A percentile compares a stretch with the other conserved stretches of the same genome.
phyloP scores from a whole-genome alignment of 2,113 vertebrate genomes.

The Proterorhinus semilunaris region DNA sequence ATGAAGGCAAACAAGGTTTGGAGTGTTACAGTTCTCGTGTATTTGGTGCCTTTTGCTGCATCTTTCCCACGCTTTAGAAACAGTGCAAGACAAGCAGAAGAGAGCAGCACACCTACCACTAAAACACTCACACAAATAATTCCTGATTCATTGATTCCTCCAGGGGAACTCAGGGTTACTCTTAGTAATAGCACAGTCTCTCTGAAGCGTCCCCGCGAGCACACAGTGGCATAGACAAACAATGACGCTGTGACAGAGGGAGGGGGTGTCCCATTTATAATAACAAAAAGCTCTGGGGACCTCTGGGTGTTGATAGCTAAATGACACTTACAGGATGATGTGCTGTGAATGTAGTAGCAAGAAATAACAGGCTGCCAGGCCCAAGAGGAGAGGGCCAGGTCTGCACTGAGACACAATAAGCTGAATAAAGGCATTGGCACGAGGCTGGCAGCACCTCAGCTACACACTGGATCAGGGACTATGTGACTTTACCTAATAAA shows the following conservation, averaged over 20 bases:
- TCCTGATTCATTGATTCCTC: conserved; percentile 55
- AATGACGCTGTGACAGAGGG: conserved; percentile 35
- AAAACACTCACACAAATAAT: conserved; percentile 26
- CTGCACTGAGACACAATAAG: conserved; percentile 55
- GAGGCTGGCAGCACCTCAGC: conserved; percentile 45
- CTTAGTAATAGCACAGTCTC: conserved; percentile 57
- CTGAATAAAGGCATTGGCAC: conserved; percentile 67
- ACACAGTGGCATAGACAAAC: conserved; percentile 32
- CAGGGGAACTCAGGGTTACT: conserved; percentile 46
- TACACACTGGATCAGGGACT: conserved; percentile 45
- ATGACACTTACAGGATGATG: conserved; percentile 73
- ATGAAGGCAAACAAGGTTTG: conserved; percentile 34
- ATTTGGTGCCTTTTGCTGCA: conserved; percentile 26
- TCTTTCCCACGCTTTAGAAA: conserved; percentile 22
- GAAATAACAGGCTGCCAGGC: conserved; percentile 61
- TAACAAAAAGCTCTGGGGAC: conserved; percentile 68
- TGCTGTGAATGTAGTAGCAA: conserved; percentile 47
- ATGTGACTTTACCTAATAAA: background rate
- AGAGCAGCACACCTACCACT: conserved; percentile 18
- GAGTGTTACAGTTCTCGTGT: conserved; percentile 15
- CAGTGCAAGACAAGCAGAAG: conserved; percentile 7
- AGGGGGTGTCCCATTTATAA: conserved; percentile 63
- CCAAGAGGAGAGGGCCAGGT: conserved; percentile 43
- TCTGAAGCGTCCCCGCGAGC: conserved; percentile 33
- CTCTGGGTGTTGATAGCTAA: conserved; percentile 65